These are phyloP conservation scores for Julus scandinavius DNA, from an alignment of 2,888 invertebrate genomes.

Conservation along the genomic window DNA sequence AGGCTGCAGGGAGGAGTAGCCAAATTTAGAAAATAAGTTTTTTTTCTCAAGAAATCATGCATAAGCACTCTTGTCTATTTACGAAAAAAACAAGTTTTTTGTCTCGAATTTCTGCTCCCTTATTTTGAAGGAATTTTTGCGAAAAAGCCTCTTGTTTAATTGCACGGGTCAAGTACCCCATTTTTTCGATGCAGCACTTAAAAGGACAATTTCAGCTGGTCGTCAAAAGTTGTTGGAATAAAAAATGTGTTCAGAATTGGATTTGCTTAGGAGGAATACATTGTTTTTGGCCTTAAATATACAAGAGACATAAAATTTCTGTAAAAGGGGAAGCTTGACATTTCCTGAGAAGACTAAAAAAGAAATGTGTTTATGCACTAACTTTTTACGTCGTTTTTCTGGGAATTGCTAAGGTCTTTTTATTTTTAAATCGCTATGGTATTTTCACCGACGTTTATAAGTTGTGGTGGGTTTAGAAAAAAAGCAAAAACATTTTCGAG, in stretches of 20 bases:
- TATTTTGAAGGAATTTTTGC: constrained; percentile 20
- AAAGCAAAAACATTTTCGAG: neutral
- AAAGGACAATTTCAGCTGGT: constrained; percentile 1
- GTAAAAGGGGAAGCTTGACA: neutral
- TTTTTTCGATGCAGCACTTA: constrained; percentile 10
- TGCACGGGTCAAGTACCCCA: constrained; percentile 8
- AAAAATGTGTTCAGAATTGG: neutral
- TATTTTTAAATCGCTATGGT: neutral
- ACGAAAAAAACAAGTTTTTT: constrained; percentile 1
- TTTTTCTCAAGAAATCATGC: neutral
- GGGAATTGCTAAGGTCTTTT: neutral
- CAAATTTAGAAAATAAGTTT: constrained; percentile 43
- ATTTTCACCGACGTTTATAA: neutral
- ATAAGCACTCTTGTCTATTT: constrained; percentile 4
- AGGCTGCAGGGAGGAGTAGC: neutral
- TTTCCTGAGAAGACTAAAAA: constrained; percentile 9
- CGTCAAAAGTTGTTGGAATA: constrained; percentile 12
- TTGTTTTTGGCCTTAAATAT: constrained; percentile 34
- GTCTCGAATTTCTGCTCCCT: constrained; percentile 32
- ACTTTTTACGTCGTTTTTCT: constrained; percentile 12
- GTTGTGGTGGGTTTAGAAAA: neutral
- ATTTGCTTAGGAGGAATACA: constrained; percentile 39
- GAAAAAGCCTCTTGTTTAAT: constrained; percentile 30
- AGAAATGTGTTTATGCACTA: constrained; percentile 8
- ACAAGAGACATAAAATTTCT: neutral